Conservation (phyloP, 2,888 invertebrate species). For the Tubiluchus corallicola region DNA sequence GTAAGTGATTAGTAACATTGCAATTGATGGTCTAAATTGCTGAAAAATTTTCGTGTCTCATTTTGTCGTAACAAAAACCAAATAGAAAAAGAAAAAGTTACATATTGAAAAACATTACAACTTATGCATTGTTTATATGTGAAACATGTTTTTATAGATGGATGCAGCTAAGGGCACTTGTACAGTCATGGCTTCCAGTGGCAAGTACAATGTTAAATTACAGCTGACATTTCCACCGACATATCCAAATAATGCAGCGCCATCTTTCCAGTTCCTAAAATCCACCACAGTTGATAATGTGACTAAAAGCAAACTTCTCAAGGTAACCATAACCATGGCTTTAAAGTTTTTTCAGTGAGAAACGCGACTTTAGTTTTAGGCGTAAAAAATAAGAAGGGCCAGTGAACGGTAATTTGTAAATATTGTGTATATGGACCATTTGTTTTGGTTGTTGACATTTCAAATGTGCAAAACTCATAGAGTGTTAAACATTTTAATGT, state of each 20-base stretch:
- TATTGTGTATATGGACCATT: conserved; percentile 9
- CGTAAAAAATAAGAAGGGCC: conserved; percentile 11
- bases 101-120: too few relatives aligned
- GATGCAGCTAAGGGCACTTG: conserved; percentile 39
- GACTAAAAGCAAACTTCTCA: conserved; percentile 51
- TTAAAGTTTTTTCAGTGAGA: not conserved
- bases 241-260: conserved; percentile 47
- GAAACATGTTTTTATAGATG: conserved; percentile 33
- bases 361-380: conserved; percentile 12
- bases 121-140: too few relatives aligned
- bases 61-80: too few relatives aligned
- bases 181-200: conserved; percentile 38
- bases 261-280: conserved; percentile 45
- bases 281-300: conserved; percentile 47
- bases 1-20: too few relatives aligned
- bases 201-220: conserved; percentile 35
- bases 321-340: conserved; percentile 30
- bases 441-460: too few relatives aligned
- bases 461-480: too few relatives aligned
- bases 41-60: too few relatives aligned
- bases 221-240: conserved; percentile 48
- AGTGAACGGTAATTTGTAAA: not conserved
- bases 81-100: too few relatives aligned
- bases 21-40: too few relatives aligned
- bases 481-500: too few relatives aligned